Conservation (phyloP, 1,140 invertebrate species). For the roundworm (Caenorhabditis elegans) region DNA sequence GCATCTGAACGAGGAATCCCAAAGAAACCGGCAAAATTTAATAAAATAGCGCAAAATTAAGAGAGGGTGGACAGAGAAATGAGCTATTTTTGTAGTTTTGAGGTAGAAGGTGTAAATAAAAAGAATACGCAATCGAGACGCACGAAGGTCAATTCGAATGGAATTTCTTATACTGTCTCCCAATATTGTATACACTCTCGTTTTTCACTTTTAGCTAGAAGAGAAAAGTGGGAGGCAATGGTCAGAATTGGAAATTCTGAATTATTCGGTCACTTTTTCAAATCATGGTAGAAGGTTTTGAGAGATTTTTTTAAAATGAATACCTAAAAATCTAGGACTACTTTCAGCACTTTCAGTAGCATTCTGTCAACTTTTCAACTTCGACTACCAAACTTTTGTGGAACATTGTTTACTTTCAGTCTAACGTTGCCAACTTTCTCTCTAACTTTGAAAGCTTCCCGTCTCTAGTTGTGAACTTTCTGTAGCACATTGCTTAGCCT, state of each 20-base stretch:
- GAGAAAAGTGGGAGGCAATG: not conserved
- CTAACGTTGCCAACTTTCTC: too few species aligned
- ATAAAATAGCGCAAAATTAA: not conserved
- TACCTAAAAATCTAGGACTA: not conserved
- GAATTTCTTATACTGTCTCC: not conserved
- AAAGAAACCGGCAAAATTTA: not conserved
- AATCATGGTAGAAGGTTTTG: too few species aligned
- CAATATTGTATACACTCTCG: not conserved
- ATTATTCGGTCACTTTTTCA: not conserved
- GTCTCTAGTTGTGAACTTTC: too few species aligned
- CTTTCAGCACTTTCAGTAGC: too few species aligned
- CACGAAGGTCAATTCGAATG: not conserved
- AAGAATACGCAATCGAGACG: not conserved
- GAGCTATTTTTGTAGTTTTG: slow-evolving; percentile 7
- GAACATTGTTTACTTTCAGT: too few species aligned
- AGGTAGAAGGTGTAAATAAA: not conserved
- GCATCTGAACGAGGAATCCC: not conserved
- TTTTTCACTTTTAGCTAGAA: not conserved
- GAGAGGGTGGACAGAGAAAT: not conserved
- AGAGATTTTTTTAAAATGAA: not conserved
- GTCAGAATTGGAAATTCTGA: not conserved
- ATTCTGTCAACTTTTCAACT: too few species aligned
- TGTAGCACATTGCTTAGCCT: too few species aligned
- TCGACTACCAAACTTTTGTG: too few species aligned
- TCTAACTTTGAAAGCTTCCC: too few species aligned